phyloP scores from a whole-genome alignment of 2,888 invertebrate species.

The Drosophila subquinaria region DNA sequence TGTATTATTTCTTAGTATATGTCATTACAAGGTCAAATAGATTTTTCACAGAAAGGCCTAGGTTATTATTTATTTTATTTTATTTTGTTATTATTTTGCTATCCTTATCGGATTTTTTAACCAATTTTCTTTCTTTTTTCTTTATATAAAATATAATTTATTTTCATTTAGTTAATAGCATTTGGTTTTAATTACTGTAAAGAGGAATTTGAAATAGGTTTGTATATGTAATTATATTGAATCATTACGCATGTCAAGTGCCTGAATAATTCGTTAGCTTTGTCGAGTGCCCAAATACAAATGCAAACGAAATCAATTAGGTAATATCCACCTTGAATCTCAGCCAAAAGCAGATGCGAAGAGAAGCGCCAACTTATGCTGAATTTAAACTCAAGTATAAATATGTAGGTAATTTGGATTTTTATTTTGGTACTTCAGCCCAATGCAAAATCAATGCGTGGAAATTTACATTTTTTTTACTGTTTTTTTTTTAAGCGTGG shows the following conservation, averaged over 20 bases:
- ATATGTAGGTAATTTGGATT: slow-evolving; percentile 21
- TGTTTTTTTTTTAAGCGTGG: slow-evolving; percentile 16
- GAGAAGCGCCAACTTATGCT: slow-evolving; percentile 3
- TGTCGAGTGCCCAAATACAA: slow-evolving; percentile 51
- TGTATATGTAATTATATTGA: slow-evolving; percentile 25
- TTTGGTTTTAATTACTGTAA: background rate
- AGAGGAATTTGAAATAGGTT: background rate
- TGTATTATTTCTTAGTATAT: no score
- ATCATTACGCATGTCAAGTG: background rate
- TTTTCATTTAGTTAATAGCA: background rate
- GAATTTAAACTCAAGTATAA: slow-evolving; percentile 43
- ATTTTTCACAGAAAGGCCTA: no score
- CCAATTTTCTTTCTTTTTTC: no score
- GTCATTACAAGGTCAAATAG: no score
- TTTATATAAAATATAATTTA: no score
- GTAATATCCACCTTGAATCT: slow-evolving; percentile 29
- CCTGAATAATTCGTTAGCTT: slow-evolving; percentile 28
- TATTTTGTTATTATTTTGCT: no score
- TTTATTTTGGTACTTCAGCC: background rate
- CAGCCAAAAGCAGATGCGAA: slow-evolving; percentile 12
- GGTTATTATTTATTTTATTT: no score
- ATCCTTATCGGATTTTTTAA: no score
- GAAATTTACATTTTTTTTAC: slow-evolving; percentile 26
- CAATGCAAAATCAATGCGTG: slow-evolving; percentile 48
- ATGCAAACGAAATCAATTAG: slow-evolving; percentile 70